Base-by-base conservation (phyloP, 2,888 invertebrate genomes). In the Desoria tigrina region DNA sequence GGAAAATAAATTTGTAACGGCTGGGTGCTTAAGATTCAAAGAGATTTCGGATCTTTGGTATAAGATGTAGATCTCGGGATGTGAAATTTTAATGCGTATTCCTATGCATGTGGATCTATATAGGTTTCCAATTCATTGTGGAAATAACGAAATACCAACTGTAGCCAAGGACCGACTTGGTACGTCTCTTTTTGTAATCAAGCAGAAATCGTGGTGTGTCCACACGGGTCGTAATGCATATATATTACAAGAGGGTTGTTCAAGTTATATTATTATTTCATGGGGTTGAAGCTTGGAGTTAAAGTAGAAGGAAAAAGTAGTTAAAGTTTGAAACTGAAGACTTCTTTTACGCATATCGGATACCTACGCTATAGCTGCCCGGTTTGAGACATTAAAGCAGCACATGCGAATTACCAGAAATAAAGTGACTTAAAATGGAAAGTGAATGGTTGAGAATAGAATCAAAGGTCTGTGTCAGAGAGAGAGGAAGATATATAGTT, bases 1-100 rank as follows among this genome's bases (percentile, higher is more conserved):
- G 28, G 66, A 55, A 60, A 66, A 55, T 59, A 62, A 62, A 66
- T 58, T 63, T 63, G 56, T 55, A 56, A 63, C 37, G 63, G 63
- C 59, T 60, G 63, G 61, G 37, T 63, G 59, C 59, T 50, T 61
- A 62, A 42, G 63, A 51, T 24, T 51, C 18, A 51, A 24, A 51
- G 11, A 7, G 23, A 26, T 21, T 3, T 51, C 4, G 51, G n/a
- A n/a, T n/a, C n/a, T n/a, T n/a, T n/a, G n/a, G n/a, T n/a, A n/a
- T n/a, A n/a, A 51, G 3, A 21, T 45, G 45, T 21, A 18, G 45
- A 45, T 45, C 6, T 45, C 16, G 9, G 45, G 45, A 45, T 18
- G 45, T 11, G 11, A 32, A 11, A 32, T 32, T n/a, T n/a, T n/a
- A n/a, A n/a, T n/a, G n/a, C 32, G 11, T 32, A 32, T 32, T 7